Conservation (phyloP, 2,113 vertebrate species). For the Elephas maximus region DNA sequence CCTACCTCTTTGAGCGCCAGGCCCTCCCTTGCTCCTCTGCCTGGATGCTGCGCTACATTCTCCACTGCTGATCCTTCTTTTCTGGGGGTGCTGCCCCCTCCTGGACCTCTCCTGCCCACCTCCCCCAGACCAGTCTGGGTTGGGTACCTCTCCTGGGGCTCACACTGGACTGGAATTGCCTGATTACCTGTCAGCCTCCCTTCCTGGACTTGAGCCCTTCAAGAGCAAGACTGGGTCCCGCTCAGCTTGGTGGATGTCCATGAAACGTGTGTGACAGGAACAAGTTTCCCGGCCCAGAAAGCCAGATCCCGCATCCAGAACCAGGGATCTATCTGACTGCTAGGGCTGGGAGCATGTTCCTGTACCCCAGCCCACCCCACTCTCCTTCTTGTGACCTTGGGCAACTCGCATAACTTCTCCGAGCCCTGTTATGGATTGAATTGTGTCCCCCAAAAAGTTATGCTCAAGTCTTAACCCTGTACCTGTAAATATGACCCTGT, state of each 20-base stretch:
- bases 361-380: not conserved
- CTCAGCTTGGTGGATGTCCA: accelerated
- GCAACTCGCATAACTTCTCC: not conserved
- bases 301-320: not conserved
- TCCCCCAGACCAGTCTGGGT: not conserved
- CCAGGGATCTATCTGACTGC: accelerated
- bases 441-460: not conserved
- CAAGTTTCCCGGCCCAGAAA: not conserved
- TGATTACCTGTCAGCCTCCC: not conserved
- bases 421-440: not conserved
- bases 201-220: not conserved
- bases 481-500: not conserved
- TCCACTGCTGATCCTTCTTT: not conserved
- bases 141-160: not conserved
- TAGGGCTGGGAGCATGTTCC: not conserved
- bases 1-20: not conserved
- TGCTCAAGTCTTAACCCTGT: not conserved
- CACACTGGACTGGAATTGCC: not conserved
- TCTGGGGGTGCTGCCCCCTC: too few species aligned
- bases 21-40: not conserved
- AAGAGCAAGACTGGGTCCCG: not conserved
- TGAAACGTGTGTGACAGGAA: not conserved
- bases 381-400: not conserved
- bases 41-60: not conserved
- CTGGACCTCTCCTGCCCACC: too few species aligned